Percentiles rank a stretch among this genome's conserved stretches.
Conservation (phyloP, 1,140 invertebrate species). For the Pachyrhynchus sulphureomaculatus region DNA sequence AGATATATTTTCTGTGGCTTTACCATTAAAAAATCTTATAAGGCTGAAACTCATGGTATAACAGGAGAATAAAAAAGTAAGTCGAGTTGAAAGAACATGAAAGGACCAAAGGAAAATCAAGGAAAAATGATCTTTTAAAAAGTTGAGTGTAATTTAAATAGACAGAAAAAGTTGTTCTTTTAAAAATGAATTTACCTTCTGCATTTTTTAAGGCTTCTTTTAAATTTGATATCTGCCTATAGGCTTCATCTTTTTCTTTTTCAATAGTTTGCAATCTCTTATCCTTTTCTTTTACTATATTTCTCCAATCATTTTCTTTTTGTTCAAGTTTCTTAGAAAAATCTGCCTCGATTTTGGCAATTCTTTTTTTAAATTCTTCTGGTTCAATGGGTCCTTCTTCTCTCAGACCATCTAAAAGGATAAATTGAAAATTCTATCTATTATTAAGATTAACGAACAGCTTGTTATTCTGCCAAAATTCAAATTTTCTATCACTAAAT, state of each 20-base stretch:
- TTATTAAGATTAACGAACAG: too few relatives aligned
- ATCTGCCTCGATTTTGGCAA: slow-evolving; percentile 61
- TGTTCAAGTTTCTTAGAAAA: slow-evolving; percentile 61
- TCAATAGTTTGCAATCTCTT: slow-evolving; percentile 58
- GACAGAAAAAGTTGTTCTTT: too few relatives aligned
- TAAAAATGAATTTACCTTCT: slow-evolving; percentile 61
- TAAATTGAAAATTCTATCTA: neutral
- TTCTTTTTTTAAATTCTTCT: slow-evolving; percentile 55
- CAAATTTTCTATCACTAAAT: too few relatives aligned
- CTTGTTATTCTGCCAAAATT: too few relatives aligned
- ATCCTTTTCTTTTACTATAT: slow-evolving; percentile 58
- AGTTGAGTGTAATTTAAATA: too few relatives aligned
- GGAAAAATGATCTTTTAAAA: too few relatives aligned
- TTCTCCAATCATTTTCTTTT: slow-evolving; percentile 67
- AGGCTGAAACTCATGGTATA: too few relatives aligned
- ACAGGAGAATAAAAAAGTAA: too few relatives aligned
- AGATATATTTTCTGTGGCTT: too few relatives aligned
- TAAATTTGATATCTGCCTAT: slow-evolving; percentile 61
- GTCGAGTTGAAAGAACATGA: too few relatives aligned
- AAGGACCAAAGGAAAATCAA: too few relatives aligned
- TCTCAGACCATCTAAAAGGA: slow-evolving; percentile 41
- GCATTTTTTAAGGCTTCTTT: slow-evolving; percentile 63
- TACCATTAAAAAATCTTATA: too few relatives aligned
- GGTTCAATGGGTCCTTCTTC: slow-evolving; percentile 45
- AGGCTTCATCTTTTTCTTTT: slow-evolving; percentile 60